Evolutionary conservation across 2,113 vertebrate genomes (phyloP).

Genomic region (Cercopithecus mona): DNA sequence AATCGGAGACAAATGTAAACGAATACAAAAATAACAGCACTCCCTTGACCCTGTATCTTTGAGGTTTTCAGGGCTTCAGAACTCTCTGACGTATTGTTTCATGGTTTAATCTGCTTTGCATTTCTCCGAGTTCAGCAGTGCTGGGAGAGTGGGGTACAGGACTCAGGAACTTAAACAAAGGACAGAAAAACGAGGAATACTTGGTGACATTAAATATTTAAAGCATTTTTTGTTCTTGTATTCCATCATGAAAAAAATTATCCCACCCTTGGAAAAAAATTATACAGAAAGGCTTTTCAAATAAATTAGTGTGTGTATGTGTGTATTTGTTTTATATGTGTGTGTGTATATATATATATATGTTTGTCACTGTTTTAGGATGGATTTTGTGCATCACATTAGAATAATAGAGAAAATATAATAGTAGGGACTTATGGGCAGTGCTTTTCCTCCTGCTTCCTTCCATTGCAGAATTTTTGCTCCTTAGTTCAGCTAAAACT

Average conservation of each 20-base stretch:
- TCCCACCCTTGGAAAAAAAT: slow-evolving; percentile 7
- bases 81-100: slow-evolving; percentile 4
- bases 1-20: slow-evolving; percentile 53
- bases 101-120: slow-evolving; percentile 11
- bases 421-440: background rate
- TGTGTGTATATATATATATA: background rate
- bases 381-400: background rate
- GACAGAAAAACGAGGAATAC: slow-evolving; percentile 29
- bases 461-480: no score
- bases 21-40: slow-evolving; percentile 52
- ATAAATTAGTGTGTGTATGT: background rate
- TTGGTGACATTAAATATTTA: slow-evolving; percentile 42
- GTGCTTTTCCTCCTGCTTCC: background rate
- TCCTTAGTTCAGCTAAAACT: no score
- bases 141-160: background rate
- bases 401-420: slow-evolving; percentile 28
- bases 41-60: slow-evolving; percentile 18
- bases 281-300: background rate
- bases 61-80: background rate
- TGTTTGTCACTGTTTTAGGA: background rate
- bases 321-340: background rate
- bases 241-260: background rate
- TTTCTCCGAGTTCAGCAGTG: slow-evolving; percentile 26
- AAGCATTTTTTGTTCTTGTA: slow-evolving; percentile 65
- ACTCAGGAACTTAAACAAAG: slow-evolving; percentile 43